A percentile compares a stretch with the other conserved stretches of the same genome.
Conservation (phyloP, 2,113 vertebrate genomes). For the Vombatus ursinus region DNA sequence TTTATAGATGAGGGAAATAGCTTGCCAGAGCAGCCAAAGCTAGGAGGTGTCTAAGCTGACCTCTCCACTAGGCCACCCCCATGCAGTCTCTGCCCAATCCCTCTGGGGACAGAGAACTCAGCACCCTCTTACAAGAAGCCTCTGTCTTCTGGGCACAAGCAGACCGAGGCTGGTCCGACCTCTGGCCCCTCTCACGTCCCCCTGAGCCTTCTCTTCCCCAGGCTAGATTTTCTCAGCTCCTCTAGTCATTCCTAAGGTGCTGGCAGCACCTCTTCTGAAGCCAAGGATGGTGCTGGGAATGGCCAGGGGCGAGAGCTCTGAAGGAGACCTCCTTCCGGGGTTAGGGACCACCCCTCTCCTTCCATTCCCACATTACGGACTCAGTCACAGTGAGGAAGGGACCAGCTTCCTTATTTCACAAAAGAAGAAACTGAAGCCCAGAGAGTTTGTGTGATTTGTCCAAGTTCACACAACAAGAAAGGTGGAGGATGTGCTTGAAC, state of each 20-base stretch:
- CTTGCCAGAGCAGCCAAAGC: no score
- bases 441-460: background rate
- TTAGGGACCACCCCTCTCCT: rapidly evolving
- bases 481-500: background rate
- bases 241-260: background rate
- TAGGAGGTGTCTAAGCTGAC: no score
- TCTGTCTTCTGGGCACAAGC: no score
- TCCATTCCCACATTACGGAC: background rate
- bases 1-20: no score
- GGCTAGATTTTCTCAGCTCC: no score
- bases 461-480: background rate
- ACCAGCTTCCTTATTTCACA: background rate
- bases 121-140: no score
- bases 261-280: no score
- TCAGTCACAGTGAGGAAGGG: no score
- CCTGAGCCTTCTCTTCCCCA: background rate
- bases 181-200: background rate
- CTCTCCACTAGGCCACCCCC: no score
- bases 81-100: no score
- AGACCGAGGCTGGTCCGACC: background rate
- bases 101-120: no score
- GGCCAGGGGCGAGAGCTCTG: background rate
- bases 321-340: background rate
- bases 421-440: background rate
- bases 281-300: no score